Evolutionary conservation across 2,888 invertebrate genomes (phyloP), one percentile per base, ranked within the genome.

Genomic region (Ormyrus rosae): DNA sequence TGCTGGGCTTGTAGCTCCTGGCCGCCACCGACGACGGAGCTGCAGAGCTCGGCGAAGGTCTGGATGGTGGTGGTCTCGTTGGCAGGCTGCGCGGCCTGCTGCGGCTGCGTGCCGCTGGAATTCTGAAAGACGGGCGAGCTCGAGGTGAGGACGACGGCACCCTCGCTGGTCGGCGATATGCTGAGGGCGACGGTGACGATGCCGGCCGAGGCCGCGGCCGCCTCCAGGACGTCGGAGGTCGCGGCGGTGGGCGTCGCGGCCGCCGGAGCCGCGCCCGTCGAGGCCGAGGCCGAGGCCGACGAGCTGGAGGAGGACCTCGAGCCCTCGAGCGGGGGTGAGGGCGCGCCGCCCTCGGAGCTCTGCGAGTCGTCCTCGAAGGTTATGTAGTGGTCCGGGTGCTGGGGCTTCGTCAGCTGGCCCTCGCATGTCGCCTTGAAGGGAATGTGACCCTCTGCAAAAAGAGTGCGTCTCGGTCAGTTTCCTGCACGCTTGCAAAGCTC

Each of bases 341-440:
- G 93, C 83, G 93, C 93, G 84, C 93, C 93, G 1, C 87, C 86
- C 87, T 95, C 95, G 9, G 95, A 95, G 89, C 96, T 97, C 83
- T 96, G 96, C 8, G 96, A 96, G 87, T 97, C 97, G 86, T 98
- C 98, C 86, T 98, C 97, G 81, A 96, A 96, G 81, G 95, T 96
- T 85, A 96, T 94, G 91, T 97, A 98, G 84, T 96, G 95, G 82
- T 95, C 94, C 11, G 97, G 97, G 88, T 96, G 96, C 85, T 96
- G 95, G 3, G 97, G 97, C 80, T 96, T 94, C 19, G 95, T 95
- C 48, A 96, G 93, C 67, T 96, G 94, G 0, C 97, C 98, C 90
- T 98, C 98, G 89, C 96, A 95, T 67, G 98, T 98, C 61, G 97
- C 96, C 89, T 96, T 97, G 91, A 98, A 99, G 71, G 96, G 95